phyloP scores from a whole-genome alignment of 2,888 invertebrate genomes.

The Phyto melanocephala region DNA sequence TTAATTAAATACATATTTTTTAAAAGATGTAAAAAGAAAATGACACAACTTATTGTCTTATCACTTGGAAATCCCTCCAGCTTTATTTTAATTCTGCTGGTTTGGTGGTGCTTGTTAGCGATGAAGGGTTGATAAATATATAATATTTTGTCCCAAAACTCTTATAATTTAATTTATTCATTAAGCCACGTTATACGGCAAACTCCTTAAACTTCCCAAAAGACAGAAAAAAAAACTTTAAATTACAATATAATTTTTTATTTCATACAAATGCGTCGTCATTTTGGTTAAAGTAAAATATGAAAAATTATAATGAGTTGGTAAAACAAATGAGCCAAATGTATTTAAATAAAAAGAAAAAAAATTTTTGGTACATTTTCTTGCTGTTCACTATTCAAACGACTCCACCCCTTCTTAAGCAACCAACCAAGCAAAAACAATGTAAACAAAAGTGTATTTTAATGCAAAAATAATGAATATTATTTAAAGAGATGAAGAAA shows the following conservation, averaged over 20 bases:
- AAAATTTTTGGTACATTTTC: not conserved
- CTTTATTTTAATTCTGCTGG: not conserved
- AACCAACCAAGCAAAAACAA: constrained; percentile 32
- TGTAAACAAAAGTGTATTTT: constrained; percentile 32
- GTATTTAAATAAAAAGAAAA: not conserved
- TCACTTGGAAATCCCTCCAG: not conserved
- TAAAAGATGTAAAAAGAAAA: not conserved
- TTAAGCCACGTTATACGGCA: constrained; percentile 2
- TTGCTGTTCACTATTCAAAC: not conserved
- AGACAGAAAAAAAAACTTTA: not conserved
- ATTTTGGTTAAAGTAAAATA: not conserved
- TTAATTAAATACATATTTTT: constrained; percentile 48
- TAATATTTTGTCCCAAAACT: constrained; percentile 23
- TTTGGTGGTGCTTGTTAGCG: not conserved
- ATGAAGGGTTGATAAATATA: constrained; percentile 17
- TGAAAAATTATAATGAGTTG: constrained; percentile 24
- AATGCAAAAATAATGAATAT: constrained; percentile 64
- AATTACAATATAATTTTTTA: not conserved
- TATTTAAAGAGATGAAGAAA: constrained; percentile 43
- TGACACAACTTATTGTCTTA: constrained; percentile 11
- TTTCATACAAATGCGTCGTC: not conserved
- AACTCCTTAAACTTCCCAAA: not conserved
- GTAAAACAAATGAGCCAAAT: constrained; percentile 48
- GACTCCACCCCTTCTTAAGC: constrained; percentile 24
- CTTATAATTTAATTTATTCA: constrained; percentile 58